These are phyloP conservation scores for Scrobipalpa atriplicella DNA, from an alignment of 2,888 invertebrate genomes.

Conservation along the genomic window DNA sequence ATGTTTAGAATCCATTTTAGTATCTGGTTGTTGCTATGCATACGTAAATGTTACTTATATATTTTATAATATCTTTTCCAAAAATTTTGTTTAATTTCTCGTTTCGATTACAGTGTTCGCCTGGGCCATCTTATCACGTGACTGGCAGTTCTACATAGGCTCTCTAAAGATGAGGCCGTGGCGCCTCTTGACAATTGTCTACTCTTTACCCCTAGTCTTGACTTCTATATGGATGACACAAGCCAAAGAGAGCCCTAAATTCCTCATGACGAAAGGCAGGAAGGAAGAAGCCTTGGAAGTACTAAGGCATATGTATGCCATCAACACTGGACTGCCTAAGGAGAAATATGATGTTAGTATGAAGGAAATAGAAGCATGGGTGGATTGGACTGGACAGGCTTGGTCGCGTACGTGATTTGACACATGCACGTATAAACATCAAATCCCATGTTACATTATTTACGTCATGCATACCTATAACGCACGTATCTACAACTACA, in stretches of 20 bases:
- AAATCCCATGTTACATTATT: too few species aligned
- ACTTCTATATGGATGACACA: constrained; percentile 54
- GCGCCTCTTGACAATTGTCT: constrained; percentile 86
- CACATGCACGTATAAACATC: neutral
- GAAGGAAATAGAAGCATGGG: neutral
- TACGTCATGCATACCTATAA: too few species aligned
- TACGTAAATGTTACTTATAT: too few species aligned
- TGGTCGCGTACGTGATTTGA: neutral
- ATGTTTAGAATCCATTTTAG: too few species aligned
- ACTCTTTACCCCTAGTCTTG: constrained; percentile 84
- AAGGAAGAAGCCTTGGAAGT: constrained; percentile 81
- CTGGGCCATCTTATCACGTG: constrained; percentile 84
- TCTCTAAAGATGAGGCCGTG: constrained; percentile 84
- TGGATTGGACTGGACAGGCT: neutral
- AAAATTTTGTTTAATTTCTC: too few species aligned
- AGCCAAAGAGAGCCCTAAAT: constrained; percentile 91
- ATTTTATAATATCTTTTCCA: too few species aligned
- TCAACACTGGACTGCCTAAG: constrained; percentile 54
- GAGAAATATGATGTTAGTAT: constrained; percentile 62
- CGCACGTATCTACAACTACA: too few species aligned
- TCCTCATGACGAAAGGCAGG: constrained; percentile 84
- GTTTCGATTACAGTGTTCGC: constrained; percentile 80
- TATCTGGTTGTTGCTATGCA: too few species aligned
- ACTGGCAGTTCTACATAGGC: constrained; percentile 59
- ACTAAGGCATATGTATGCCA: constrained; percentile 56